Conservation (phyloP, 2,888 invertebrate genomes). For the Parelbella ahira region DNA sequence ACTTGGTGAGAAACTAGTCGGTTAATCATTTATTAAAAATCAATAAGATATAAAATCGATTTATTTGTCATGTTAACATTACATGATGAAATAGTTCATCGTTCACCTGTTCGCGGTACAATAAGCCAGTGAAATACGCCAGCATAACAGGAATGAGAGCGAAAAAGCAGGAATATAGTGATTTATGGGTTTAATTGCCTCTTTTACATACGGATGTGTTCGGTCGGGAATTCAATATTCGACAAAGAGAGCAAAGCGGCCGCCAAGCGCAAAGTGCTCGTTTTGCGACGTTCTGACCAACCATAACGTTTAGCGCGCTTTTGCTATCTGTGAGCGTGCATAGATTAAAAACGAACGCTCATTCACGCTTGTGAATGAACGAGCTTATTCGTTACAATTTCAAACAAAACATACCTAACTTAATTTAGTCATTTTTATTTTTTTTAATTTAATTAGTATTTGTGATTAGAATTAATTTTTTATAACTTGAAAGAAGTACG, state of each 20-base stretch:
- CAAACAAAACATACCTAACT: too few species aligned
- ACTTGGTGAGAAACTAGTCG: too few species aligned
- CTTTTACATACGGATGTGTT: constrained; percentile 54
- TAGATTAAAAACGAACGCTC: constrained; percentile 12
- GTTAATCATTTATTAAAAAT: too few species aligned
- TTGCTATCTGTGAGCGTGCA: constrained; percentile 16
- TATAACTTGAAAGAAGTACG: too few species aligned
- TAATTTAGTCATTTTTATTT: too few species aligned
- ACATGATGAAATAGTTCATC: constrained; percentile 1
- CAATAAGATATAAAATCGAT: too few species aligned
- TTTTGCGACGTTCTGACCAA: constrained; percentile 22
- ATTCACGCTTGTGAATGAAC: too few species aligned
- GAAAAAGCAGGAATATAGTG: constrained; percentile 58
- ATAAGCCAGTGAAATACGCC: constrained; percentile 43
- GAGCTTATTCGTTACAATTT: too few species aligned
- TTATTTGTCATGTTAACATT: too few species aligned
- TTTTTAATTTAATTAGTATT: too few species aligned
- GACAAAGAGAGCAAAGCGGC: constrained; percentile 54
- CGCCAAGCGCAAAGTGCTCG: constrained; percentile 41
- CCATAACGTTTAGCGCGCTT: constrained; percentile 7
- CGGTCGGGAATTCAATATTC: constrained; percentile 67
- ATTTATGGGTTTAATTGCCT: constrained; percentile 73
- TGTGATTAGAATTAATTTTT: too few species aligned
- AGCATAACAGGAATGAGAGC: constrained; percentile 48
- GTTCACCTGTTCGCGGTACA: neutral